Evolutionary conservation across 2,797 vertebrate species (phyloP), one percentile per base, ranked within the genome.

Genomic region (Leptoclinus maculatus): DNA sequence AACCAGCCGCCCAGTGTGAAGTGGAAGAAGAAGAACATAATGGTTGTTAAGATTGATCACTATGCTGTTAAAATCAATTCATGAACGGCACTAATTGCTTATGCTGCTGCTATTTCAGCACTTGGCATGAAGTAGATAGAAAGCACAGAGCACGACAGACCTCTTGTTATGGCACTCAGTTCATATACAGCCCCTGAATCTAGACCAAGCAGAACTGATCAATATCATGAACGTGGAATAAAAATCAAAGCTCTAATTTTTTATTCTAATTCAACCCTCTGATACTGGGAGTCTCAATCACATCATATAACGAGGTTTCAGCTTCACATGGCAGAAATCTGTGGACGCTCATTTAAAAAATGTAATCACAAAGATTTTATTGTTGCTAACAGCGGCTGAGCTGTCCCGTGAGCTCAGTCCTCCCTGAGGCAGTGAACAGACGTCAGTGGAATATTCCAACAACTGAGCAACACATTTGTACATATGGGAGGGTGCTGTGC

Each of bases 51-150:
- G 65, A 86, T 80, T 78, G 84, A 90, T 87, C 81, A 60, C 79
- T 29, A 7, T 65, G 57, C 63, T 67, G 79, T 59, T 82, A 64
- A 86, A 78, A 90, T 84, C 74, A 77, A 83, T 84, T 78, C 58
- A 85, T 84, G 77, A 87, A 87, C 58, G 57, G n/a, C 78, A 73
- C 66, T 72, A 85, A 91, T 90, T 91, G 76, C 72, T 82, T 47
- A 59, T 53, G 62, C 59, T 32, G 66, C 77, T 82, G 65, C 71
- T 71, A 47, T 76, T 85, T 87, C 85, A 86, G 87, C 85, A 70
- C 76, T 68, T 53, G 66, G 62, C 65, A 71, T 45, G 77, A 75
- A 82, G 76, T 84, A 76, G 90, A 89, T 89, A 87, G 75, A 84
- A 85, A 80, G 71, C 82, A 72, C 7, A 45, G 64, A 63, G 65